phyloP scores from a whole-genome alignment of 1,140 invertebrate species.

The Trachymyrmex cornetzi region DNA sequence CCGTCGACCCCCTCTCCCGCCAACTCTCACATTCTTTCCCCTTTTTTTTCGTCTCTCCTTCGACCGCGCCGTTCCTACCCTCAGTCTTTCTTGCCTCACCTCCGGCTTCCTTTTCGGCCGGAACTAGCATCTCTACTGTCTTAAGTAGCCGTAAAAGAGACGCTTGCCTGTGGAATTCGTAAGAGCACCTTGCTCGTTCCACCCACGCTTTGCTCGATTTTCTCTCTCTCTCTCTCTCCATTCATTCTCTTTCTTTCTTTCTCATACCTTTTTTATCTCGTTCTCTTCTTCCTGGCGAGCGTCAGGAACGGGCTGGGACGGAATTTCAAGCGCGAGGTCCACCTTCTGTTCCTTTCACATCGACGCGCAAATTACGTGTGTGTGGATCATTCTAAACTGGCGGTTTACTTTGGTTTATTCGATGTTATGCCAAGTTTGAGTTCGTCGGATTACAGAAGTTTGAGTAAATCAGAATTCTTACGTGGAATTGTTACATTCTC shows the following conservation, averaged over 20 bases:
- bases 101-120: slow-evolving; percentile 58
- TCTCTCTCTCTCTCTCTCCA: slow-evolving; percentile 28
- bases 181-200: slow-evolving; percentile 67
- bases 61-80: slow-evolving; percentile 17
- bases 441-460: not conserved
- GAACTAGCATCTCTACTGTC: slow-evolving; percentile 67
- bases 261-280: not conserved
- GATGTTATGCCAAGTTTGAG: slow-evolving; percentile 41
- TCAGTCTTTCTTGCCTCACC: not conserved
- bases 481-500: not conserved
- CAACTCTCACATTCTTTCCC: slow-evolving; percentile 38
- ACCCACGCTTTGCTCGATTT: slow-evolving; percentile 42
- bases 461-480: not conserved
- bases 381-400: slow-evolving; percentile 51
- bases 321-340: slow-evolving; percentile 69
- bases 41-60: slow-evolving; percentile 41
- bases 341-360: slow-evolving; percentile 24
- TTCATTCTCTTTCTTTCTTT: slow-evolving; percentile 33
- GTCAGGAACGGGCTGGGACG: slow-evolving; percentile 29
- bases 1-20: slow-evolving; percentile 25
- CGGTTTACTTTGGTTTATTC: slow-evolving; percentile 53
- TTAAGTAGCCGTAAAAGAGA: slow-evolving; percentile 79
- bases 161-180: slow-evolving; percentile 78
- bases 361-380: slow-evolving; percentile 53
- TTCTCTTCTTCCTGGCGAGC: slow-evolving; percentile 28